phyloP scores from a whole-genome alignment of 2,113 vertebrate genomes.

The Aegotheles bennettii region DNA sequence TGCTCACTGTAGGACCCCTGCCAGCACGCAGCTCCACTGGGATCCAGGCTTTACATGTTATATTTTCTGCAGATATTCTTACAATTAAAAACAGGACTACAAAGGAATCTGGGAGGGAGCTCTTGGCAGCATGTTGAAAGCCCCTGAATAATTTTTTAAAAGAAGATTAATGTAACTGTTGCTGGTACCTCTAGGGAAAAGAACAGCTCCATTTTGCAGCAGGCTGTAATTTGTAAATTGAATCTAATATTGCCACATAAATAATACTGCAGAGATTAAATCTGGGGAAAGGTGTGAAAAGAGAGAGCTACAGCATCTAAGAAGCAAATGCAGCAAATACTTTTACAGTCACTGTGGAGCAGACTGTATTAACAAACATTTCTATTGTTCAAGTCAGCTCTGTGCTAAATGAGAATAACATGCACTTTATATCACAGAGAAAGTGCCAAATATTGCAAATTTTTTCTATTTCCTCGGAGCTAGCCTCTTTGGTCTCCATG shows the following conservation, averaged over 20 bases:
- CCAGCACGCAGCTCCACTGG: slow-evolving; percentile 49
- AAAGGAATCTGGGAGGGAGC: slow-evolving; percentile 56
- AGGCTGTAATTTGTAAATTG: slow-evolving; percentile 68
- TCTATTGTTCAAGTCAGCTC: slow-evolving; percentile 63
- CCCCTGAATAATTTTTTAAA: slow-evolving; percentile 57
- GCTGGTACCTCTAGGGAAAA: slow-evolving; percentile 39
- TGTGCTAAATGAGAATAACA: slow-evolving; percentile 72
- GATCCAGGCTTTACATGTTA: slow-evolving; percentile 50
- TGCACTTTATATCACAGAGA: slow-evolving; percentile 48
- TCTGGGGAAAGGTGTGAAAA: slow-evolving; percentile 72
- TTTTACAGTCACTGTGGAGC: slow-evolving; percentile 10
- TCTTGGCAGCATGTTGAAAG: slow-evolving; percentile 45
- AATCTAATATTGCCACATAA: slow-evolving; percentile 58
- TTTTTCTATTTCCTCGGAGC: slow-evolving; percentile 38
- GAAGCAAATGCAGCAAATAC: slow-evolving; percentile 58
- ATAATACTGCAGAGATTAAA: slow-evolving; percentile 60
- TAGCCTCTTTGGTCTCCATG: slow-evolving; percentile 44
- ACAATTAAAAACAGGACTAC: slow-evolving; percentile 61
- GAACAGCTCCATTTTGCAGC: background rate
- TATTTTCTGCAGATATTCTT: slow-evolving; percentile 59
- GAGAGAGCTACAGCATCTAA: slow-evolving; percentile 38
- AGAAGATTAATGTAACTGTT: slow-evolving; percentile 42
- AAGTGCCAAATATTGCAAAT: slow-evolving; percentile 65
- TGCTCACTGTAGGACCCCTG: slow-evolving; percentile 54
- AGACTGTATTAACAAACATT: slow-evolving; percentile 63